These are phyloP conservation scores for Butorides virescens DNA, from an alignment of 2,113 vertebrate species.

Conservation along the genomic window DNA sequence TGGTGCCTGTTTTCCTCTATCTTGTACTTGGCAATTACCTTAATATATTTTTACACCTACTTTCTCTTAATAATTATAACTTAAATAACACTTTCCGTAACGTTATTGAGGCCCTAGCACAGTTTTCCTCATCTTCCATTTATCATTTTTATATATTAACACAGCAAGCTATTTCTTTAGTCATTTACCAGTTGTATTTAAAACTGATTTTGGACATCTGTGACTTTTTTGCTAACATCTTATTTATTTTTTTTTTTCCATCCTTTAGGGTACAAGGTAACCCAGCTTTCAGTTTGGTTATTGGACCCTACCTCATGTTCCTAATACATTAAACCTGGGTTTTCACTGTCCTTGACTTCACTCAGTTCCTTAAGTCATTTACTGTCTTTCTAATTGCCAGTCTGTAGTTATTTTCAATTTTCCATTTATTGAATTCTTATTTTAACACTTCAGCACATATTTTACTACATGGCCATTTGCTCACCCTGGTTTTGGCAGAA, in stretches of 20 bases:
- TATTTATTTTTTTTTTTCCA: not conserved
- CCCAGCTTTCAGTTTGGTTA: not conserved
- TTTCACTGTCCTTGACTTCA: not conserved
- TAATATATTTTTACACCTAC: not conserved
- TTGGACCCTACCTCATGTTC: not conserved
- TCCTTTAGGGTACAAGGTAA: not conserved
- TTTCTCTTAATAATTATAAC: not conserved
- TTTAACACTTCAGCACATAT: not conserved
- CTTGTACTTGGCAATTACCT: not conserved
- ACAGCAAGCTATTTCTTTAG: not conserved
- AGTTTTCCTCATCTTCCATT: not conserved
- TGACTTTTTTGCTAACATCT: not conserved
- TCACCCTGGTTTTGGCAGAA: not conserved
- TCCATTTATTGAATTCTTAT: not conserved
- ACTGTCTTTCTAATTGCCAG: not conserved
- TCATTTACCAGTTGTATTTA: not conserved
- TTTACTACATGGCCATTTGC: not conserved
- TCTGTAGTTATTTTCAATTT: not conserved
- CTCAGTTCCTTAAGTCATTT: not conserved
- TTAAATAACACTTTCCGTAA: not conserved
- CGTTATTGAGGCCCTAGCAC: not conserved
- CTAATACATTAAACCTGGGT: not conserved
- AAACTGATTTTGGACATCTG: not conserved
- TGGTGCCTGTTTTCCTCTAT: not conserved
- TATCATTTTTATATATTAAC: not conserved